These are phyloP conservation scores for Pristionchus arcanus DNA, from an alignment of 2,888 invertebrate species.

Conservation along the genomic window DNA sequence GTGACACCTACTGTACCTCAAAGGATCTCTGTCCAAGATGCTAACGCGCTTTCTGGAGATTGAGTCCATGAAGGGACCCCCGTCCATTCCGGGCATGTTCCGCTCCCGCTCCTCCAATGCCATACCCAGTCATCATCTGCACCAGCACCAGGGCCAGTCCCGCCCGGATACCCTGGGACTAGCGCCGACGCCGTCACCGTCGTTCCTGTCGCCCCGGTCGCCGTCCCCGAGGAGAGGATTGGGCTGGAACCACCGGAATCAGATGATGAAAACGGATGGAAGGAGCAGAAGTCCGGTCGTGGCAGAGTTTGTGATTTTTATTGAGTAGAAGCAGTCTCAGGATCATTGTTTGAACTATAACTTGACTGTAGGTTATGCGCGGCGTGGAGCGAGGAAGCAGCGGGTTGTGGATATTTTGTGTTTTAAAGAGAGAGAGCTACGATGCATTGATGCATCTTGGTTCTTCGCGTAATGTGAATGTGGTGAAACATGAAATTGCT, in stretches of 20 bases:
- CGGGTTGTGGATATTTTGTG: too few species aligned
- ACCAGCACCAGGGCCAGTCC: neutral
- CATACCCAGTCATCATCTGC: neutral
- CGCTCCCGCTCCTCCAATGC: neutral
- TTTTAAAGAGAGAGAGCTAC: too few species aligned
- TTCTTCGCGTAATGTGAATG: too few species aligned
- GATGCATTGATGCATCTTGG: too few species aligned
- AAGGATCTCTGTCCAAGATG: neutral
- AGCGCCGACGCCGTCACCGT: neutral
- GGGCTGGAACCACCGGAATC: neutral
- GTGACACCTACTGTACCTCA: slow-evolving; percentile 3
- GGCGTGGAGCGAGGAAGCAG: too few species aligned
- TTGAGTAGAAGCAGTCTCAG: too few species aligned
- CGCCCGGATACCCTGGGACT: neutral
- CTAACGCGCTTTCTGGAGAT: slow-evolving; percentile 35
- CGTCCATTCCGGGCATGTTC: slow-evolving; percentile 35
- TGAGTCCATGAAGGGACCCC: slow-evolving; percentile 29
- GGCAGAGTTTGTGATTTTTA: neutral
- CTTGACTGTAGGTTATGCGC: too few species aligned
- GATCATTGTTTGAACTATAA: too few species aligned
- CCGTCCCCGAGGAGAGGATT: neutral
- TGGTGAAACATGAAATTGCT: too few species aligned
- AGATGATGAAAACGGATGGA: neutral
- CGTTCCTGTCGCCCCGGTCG: neutral
- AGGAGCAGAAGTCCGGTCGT: neutral